A percentile compares a stretch with the other conserved stretches of the same genome.
These are phyloP conservation scores for Phenganax subtilis DNA, from an alignment of 92 coral and sea anemone species.

Conservation along the genomic window DNA sequence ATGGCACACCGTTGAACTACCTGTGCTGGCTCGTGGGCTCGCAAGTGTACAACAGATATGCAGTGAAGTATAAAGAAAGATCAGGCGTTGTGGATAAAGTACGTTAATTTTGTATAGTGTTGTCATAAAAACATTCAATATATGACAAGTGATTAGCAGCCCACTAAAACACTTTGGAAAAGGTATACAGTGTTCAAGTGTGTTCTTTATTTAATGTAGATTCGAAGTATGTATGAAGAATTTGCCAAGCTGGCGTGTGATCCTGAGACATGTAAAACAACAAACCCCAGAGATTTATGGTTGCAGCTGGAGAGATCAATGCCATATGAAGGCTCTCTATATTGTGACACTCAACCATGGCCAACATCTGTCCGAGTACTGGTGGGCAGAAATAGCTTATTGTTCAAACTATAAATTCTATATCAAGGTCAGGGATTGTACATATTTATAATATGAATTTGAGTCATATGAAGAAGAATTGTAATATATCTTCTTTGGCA, in stretches of 20 bases:
- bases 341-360: slow-evolving; percentile 76
- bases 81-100: slow-evolving; percentile 79
- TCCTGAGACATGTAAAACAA: slow-evolving; percentile 52
- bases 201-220: slow-evolving; percentile 40
- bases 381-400: slow-evolving; percentile 42
- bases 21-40: slow-evolving; percentile 94
- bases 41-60: slow-evolving; percentile 70
- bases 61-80: slow-evolving; percentile 75
- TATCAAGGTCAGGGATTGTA: neutral
- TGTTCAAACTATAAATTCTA: neutral
- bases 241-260: slow-evolving; percentile 69
- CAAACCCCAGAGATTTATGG: slow-evolving; percentile 87
- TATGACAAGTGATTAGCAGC: no score
- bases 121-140: neutral
- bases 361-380: slow-evolving; percentile 90
- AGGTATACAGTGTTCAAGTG: neutral
- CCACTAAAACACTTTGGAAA: neutral
- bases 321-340: slow-evolving; percentile 78
- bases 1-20: slow-evolving; percentile 88
- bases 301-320: slow-evolving; percentile 65
- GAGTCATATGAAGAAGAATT: no score
- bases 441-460: neutral
- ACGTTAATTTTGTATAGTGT: neutral
- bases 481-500: no score
- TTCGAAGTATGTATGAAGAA: slow-evolving; percentile 72